A percentile compares a stretch with the other conserved stretches of the same genome.
These are phyloP conservation scores for Haliclona indistincta DNA, from an alignment of 37 sponge, comb jelly and placozoan genomes.

Conservation along the genomic window DNA sequence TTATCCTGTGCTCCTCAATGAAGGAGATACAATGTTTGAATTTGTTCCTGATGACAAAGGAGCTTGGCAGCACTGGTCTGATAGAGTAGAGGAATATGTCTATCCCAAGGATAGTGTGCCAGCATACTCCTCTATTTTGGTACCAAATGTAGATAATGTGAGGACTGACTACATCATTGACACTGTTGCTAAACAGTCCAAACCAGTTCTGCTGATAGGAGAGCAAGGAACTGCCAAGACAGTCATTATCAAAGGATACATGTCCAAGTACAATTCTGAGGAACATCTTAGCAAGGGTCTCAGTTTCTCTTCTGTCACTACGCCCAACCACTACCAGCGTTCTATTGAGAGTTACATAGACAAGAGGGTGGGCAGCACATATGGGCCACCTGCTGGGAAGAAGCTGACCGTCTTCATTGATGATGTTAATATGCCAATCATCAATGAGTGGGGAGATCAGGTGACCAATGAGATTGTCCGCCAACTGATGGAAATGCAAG, in stretches of 20 bases:
- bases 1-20: constrained; percentile 63
- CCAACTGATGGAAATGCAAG: constrained; percentile 94
- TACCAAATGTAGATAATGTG: constrained; percentile 99
- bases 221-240: constrained; percentile 99
- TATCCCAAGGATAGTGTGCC: constrained; percentile 92
- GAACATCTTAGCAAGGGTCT: constrained; percentile 94
- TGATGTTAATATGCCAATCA: constrained; percentile 98
- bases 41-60: constrained; percentile 80
- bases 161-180: constrained; percentile 95
- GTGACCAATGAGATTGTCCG: constrained; percentile 97
- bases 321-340: constrained; percentile 94
- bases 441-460: constrained; percentile 99
- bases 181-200: constrained; percentile 91
- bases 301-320: constrained; percentile 98
- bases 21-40: constrained; percentile 97
- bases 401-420: constrained; percentile 98
- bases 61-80: constrained; percentile 91
- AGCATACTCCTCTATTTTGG: constrained; percentile 86
- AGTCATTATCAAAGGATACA: constrained; percentile 97
- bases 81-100: constrained; percentile 85
- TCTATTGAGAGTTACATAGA: constrained; percentile 99
- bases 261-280: constrained; percentile 90
- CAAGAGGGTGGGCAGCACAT: constrained; percentile 98
- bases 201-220: constrained; percentile 95
- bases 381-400: constrained; percentile 99